A percentile compares a stretch with the other conserved stretches of the same genome.
Evolutionary conservation across 2,888 invertebrate species (phyloP).

Genomic region (Osmoderma eremita): DNA sequence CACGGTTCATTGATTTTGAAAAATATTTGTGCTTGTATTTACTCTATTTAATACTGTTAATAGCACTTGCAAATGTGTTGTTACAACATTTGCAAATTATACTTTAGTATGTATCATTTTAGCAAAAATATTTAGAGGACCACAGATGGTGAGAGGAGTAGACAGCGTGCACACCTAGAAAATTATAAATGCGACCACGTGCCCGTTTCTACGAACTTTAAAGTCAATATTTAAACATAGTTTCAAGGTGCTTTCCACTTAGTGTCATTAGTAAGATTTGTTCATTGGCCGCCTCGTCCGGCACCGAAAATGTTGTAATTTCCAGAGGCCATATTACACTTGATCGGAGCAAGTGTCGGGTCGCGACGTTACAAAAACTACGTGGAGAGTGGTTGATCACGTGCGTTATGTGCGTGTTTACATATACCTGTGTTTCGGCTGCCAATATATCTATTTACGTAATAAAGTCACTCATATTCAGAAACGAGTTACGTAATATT

Average conservation of each 20-base stretch:
- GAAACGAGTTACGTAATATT: slow-evolving; percentile 22
- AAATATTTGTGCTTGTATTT: too few species aligned
- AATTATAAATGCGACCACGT: slow-evolving; percentile 10
- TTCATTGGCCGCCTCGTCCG: slow-evolving; percentile 5
- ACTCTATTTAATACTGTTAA: too few species aligned
- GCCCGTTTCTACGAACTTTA: slow-evolving; percentile 21
- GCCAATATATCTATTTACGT: not conserved
- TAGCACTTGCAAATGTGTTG: too few species aligned
- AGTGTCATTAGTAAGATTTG: slow-evolving; percentile 13
- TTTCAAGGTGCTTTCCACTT: slow-evolving; percentile 33
- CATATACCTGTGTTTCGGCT: not conserved
- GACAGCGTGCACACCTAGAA: slow-evolving; percentile 1
- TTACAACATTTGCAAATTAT: not conserved
- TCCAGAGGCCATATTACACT: slow-evolving; percentile 12
- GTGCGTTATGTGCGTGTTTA: slow-evolving; percentile 6
- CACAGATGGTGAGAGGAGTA: not conserved
- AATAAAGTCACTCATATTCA: not conserved
- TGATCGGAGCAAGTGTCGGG: slow-evolving; percentile 17
- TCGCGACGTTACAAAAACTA: not conserved
- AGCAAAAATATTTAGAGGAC: not conserved
- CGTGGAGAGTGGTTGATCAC: slow-evolving; percentile 18
- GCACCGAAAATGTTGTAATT: slow-evolving; percentile 22
- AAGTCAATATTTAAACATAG: slow-evolving; percentile 27
- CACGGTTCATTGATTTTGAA: too few species aligned
- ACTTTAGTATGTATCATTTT: not conserved